Evolutionary conservation across 2,888 invertebrate species (phyloP).

Genomic region (Drosophila mimica): DNA sequence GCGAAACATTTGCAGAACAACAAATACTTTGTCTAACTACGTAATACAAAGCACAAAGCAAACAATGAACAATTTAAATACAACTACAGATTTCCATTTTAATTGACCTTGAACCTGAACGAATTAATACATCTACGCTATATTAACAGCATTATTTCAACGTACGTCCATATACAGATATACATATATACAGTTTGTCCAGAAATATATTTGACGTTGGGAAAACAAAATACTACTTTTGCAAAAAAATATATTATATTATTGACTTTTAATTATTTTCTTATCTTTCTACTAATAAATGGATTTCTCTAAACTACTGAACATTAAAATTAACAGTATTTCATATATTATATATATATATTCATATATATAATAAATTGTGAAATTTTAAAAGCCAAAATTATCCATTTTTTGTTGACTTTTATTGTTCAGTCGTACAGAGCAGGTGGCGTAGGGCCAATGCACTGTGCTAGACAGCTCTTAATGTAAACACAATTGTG

Average conservation of each 20-base stretch:
- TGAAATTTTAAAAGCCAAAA: too few relatives aligned
- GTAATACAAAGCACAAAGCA: not conserved
- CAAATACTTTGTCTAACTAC: constrained; percentile 11
- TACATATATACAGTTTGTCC: not conserved
- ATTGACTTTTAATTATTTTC: too few relatives aligned
- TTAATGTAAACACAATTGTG: constrained; percentile 44
- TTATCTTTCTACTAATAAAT: too few relatives aligned
- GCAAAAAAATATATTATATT: too few relatives aligned
- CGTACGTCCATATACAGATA: not conserved
- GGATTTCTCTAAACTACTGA: too few relatives aligned
- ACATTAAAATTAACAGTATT: too few relatives aligned
- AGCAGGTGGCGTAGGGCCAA: constrained; percentile 49
- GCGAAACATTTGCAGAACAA: constrained; percentile 4
- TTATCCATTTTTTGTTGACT: too few relatives aligned
- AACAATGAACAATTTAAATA: not conserved
- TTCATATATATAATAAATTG: too few relatives aligned
- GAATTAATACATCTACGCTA: constrained; percentile 4
- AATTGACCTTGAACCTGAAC: constrained; percentile 69
- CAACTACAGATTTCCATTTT: constrained; percentile 25
- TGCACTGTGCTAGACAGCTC: constrained; percentile 38
- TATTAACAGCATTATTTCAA: not conserved
- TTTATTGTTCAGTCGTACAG: constrained; percentile 45
- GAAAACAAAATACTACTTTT: too few relatives aligned
- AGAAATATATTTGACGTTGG: too few relatives aligned
- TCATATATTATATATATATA: too few relatives aligned